These are phyloP conservation scores for Passer montanus DNA, from an alignment of 2,113 vertebrate genomes.

Conservation along the genomic window DNA sequence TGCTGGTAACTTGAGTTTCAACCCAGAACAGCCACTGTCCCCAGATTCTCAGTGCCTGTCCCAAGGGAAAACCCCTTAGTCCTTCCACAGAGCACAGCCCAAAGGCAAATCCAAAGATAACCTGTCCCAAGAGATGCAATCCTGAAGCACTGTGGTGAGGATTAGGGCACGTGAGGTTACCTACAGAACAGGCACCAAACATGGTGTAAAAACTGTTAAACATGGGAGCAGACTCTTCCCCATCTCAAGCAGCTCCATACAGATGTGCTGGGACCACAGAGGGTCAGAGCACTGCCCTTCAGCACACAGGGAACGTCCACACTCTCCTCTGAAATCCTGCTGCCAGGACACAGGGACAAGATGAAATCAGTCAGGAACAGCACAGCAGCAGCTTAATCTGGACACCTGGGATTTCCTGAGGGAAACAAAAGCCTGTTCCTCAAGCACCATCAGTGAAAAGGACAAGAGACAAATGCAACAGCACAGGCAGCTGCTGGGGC, in stretches of 20 bases:
- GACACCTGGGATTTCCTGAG: background rate
- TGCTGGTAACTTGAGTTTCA: background rate
- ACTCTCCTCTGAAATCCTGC: background rate
- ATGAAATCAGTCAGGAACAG: background rate
- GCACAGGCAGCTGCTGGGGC: background rate
- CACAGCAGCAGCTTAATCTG: background rate
- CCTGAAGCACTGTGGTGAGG: background rate
- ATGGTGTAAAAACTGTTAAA: background rate
- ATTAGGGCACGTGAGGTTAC: rapidly evolving
- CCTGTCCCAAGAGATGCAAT: background rate
- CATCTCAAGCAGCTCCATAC: rapidly evolving
- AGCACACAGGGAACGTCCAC: background rate
- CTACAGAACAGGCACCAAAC: background rate
- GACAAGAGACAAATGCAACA: background rate
- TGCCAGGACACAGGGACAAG: background rate
- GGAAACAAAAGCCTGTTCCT: background rate
- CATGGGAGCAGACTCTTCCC: background rate
- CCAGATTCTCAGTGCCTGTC: background rate
- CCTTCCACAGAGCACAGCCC: background rate
- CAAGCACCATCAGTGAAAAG: background rate
- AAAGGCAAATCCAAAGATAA: background rate
- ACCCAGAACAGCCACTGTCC: rapidly evolving
- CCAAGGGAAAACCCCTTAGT: background rate
- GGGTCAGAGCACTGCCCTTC: background rate
- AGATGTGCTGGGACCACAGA: background rate